Conservation (phyloP, 2,797 vertebrate species). For the Brotula barbata region DNA sequence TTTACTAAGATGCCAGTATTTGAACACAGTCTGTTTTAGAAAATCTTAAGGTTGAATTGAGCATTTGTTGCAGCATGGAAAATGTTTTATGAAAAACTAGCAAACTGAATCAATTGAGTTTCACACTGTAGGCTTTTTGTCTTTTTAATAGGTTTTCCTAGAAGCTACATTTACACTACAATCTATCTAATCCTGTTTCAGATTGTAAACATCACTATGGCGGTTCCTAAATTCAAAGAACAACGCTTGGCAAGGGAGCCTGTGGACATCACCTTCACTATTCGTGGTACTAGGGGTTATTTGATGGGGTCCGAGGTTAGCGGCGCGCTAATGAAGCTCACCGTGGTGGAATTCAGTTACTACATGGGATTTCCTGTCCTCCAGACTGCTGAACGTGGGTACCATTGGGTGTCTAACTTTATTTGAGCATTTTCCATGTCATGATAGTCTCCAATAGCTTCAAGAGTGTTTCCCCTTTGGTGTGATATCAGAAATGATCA, state of each 20-base stretch:
- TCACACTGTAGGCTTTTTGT: too few species aligned
- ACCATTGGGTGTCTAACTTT: neutral
- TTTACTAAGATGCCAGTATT: conserved; percentile 34
- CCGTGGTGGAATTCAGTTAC: conserved; percentile 95
- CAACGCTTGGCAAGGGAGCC: conserved; percentile 78
- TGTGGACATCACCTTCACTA: conserved; percentile 87
- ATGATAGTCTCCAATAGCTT: neutral
- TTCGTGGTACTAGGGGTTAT: conserved; percentile 79
- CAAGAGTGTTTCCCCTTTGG: neutral
- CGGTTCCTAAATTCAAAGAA: conserved; percentile 62
- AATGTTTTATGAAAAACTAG: conserved; percentile 17
- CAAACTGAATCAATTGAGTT: too few species aligned
- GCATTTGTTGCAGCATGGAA: conserved; percentile 21
- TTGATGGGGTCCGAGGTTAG: conserved; percentile 90
- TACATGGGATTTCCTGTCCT: conserved; percentile 94
- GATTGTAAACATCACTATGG: conserved; percentile 90
- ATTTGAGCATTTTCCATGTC: neutral
- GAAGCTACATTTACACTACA: conserved; percentile 5
- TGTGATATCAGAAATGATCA: neutral
- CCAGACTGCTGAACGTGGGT: conserved; percentile 97
- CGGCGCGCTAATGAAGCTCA: conserved; percentile 86
- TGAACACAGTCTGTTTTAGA: conserved; percentile 32
- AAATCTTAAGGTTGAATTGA: conserved; percentile 38
- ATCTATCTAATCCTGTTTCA: conserved; percentile 60
- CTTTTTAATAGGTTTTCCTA: too few species aligned